Percentiles rank a stretch among this genome's conserved stretches.
phyloP scores from a whole-genome alignment of 1,140 invertebrate species.

The Drosophila pseudoananassae region DNA sequence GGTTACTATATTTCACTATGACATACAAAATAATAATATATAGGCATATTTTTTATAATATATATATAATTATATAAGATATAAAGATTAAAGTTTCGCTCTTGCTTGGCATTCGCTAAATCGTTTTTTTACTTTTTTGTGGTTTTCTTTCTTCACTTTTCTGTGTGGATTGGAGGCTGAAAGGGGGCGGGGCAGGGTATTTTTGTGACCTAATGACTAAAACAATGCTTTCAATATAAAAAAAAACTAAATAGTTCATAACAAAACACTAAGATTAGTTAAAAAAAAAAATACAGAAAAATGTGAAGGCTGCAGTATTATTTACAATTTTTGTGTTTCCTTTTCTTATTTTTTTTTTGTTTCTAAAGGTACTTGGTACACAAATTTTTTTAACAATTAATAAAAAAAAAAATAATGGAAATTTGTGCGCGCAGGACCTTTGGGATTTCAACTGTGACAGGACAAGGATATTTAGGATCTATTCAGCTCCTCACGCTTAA shows the following conservation, averaged over 20 bases:
- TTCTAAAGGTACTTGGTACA: constrained; percentile 3
- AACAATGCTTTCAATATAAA: constrained; percentile 54
- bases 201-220: constrained; percentile 73
- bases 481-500: constrained; percentile 83
- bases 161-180: not conserved
- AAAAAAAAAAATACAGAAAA: constrained; percentile 40
- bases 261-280: constrained; percentile 69
- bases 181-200: constrained; percentile 16
- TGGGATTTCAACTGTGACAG: not conserved
- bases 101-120: constrained; percentile 15
- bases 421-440: constrained; percentile 6
- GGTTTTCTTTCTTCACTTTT: constrained; percentile 4
- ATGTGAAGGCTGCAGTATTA: constrained; percentile 7
- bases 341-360: not conserved
- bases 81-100: constrained; percentile 24
- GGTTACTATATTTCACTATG: constrained; percentile 75
- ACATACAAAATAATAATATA: constrained; percentile 57
- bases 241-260: constrained; percentile 68
- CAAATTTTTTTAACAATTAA: constrained; percentile 1
- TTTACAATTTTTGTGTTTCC: constrained; percentile 4
- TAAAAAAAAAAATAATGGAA: constrained; percentile 1
- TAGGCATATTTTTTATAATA: constrained; percentile 35
- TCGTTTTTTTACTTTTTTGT: constrained; percentile 4
- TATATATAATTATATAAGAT: constrained; percentile 12
- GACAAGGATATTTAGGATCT: constrained; percentile 38